These are phyloP conservation scores for Sialia sialis DNA, from an alignment of 2,113 vertebrate genomes.

Conservation along the genomic window DNA sequence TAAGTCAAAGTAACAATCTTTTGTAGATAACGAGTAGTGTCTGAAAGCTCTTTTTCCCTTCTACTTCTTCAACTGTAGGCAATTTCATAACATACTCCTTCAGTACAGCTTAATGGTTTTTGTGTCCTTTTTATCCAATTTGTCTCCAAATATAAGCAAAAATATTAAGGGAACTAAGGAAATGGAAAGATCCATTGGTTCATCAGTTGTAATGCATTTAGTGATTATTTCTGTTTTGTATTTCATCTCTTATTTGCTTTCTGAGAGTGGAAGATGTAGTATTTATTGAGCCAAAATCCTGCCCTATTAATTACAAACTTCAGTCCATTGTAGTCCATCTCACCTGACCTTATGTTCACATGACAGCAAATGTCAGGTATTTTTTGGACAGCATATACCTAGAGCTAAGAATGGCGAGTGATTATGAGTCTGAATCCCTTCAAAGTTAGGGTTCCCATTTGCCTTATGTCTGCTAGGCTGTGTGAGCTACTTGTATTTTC, in stretches of 20 bases:
- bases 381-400: neutral
- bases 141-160: neutral
- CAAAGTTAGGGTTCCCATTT: neutral
- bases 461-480: neutral
- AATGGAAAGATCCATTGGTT: neutral
- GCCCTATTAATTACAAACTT: neutral
- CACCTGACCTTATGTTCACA: neutral
- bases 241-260: neutral
- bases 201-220: neutral
- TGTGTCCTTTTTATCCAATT: neutral
- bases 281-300: neutral
- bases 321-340: rapidly evolving
- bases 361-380: neutral
- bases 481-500: neutral
- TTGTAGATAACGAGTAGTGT: neutral
- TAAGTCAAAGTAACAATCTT: neutral
- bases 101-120: neutral
- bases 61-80: neutral
- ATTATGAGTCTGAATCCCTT: neutral
- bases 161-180: neutral
- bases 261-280: neutral
- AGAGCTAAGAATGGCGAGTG: neutral
- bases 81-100: neutral
- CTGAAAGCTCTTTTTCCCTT: neutral
- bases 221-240: neutral